These are phyloP conservation scores for Congeria kusceri DNA, from an alignment of 2,888 invertebrate genomes.

Conservation along the genomic window DNA sequence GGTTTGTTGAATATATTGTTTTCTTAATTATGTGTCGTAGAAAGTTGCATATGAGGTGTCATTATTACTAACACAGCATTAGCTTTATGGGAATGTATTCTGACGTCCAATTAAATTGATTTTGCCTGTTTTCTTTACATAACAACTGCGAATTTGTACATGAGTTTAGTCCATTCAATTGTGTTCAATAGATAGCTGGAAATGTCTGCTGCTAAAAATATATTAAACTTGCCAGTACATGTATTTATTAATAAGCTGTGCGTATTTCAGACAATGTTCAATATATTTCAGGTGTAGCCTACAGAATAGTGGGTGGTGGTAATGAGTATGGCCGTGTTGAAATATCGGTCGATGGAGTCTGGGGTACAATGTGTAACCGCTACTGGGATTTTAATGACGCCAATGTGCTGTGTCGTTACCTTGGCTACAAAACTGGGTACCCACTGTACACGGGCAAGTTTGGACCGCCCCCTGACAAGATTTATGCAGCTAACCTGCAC, in stretches of 20 bases:
- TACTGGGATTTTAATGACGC: constrained; percentile 90
- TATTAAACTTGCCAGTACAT: too few species aligned
- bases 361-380: constrained; percentile 91
- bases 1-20: constrained; percentile 61
- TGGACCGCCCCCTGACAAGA: constrained; percentile 62
- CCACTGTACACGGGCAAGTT: constrained; percentile 65
- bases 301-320: constrained; percentile 68
- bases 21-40: background rate
- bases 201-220: too few species aligned
- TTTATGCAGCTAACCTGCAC: constrained; percentile 76
- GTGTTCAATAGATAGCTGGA: too few species aligned
- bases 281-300: constrained; percentile 68
- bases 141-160: too few species aligned
- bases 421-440: constrained; percentile 67
- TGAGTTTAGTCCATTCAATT: too few species aligned
- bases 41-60: too few species aligned
- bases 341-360: constrained; percentile 89
- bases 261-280: background rate
- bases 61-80: too few species aligned
- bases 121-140: too few species aligned
- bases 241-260: too few species aligned
- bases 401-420: constrained; percentile 86
- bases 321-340: constrained; percentile 86
- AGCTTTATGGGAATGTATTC: background rate
- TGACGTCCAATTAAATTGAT: background rate